A percentile compares a stretch with the other conserved stretches of the same genome.
phyloP scores from a whole-genome alignment of 2,888 invertebrate genomes.

The Sphaerolaimus hirsutus region DNA sequence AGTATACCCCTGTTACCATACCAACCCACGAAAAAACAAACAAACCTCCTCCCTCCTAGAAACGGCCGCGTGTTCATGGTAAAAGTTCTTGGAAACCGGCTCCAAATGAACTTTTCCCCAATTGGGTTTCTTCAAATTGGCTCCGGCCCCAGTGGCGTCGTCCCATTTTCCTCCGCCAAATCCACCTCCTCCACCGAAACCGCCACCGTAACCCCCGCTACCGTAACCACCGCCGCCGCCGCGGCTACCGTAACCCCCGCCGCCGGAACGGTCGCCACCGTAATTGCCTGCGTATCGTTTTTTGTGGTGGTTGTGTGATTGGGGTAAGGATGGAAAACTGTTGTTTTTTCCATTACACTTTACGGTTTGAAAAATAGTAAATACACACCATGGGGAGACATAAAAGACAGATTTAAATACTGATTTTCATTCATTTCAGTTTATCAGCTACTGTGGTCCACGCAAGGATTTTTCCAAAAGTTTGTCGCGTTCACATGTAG shows the following conservation, averaged over 20 bases:
- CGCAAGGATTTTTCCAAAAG: too few species aligned
- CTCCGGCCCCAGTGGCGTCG: slow-evolving; percentile 8
- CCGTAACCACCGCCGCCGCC: slow-evolving; percentile 3
- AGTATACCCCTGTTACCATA: background rate
- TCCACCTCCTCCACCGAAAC: slow-evolving; percentile 1
- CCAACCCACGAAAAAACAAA: background rate
- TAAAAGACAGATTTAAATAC: too few species aligned
- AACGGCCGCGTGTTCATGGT: slow-evolving; percentile 14
- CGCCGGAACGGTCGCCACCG: background rate
- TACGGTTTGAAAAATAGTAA: too few species aligned
- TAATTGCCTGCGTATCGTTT: background rate
- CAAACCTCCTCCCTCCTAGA: slow-evolving; percentile 12
- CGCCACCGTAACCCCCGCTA: slow-evolving; percentile 3
- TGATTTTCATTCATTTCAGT: too few species aligned
- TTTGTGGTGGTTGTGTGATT: background rate
- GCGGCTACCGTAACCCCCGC: background rate
- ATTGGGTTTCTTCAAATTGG: slow-evolving; percentile 11
- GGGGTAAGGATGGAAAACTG: background rate
- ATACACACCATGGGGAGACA: too few species aligned
- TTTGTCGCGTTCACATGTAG: too few species aligned
- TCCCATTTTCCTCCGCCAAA: slow-evolving; percentile 10
- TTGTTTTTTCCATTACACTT: too few species aligned
- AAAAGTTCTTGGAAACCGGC: slow-evolving; percentile 16
- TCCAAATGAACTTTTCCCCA: slow-evolving; percentile 12
- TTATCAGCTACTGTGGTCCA: too few species aligned